Base-by-base conservation (phyloP, 2,113 vertebrate species). In the Numida meleagris region DNA sequence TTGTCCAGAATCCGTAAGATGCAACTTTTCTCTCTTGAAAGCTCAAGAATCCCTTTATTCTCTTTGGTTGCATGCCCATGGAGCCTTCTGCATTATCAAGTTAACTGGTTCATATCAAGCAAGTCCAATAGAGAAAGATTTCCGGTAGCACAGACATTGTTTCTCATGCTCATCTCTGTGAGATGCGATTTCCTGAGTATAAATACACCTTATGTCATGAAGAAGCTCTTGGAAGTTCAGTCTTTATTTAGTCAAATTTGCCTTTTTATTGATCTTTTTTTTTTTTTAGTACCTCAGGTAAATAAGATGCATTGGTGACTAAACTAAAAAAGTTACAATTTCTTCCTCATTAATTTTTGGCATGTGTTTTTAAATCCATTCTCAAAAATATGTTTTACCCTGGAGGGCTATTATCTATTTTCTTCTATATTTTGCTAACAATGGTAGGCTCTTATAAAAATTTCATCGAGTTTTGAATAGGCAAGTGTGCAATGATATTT, bases 261-360 rank as follows among this genome's bases (percentile, higher is more conserved):
- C 5, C 2, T n/a, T 31, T 43, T 67, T 48, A 33, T 24, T 63
- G 48, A 65, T 61, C 29, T 62, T n/a, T 21, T 46, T 11, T 46
- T 46, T 46, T 46, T 46, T 9, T 19, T 45, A 59, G 45, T 53
- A 59, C 36, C 18, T 51, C 50, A 45, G 12, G 34, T 43, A 65
- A 71, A 71, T 51, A 1, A 61, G 82, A 55, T 19, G 9, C 8
- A 12, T 23, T 29, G 12, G 4, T 46, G 33, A 36, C 42, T 55
- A 59, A 76, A 45, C 15, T 50, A 14, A 55, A 82, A 24, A 25
- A n/a, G 29, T 10, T 18, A 34, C 23, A 6, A 2, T 27, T 74
- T 31, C 77, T 50, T 50, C 84, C 40, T 89, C 89, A 84, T 95
- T 91, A 94, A 78, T 65, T 94, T 86, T 75, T 91, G 57, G 34